Conservation (phyloP, 2,797 vertebrate genomes). For the Lepus townsendii region DNA sequence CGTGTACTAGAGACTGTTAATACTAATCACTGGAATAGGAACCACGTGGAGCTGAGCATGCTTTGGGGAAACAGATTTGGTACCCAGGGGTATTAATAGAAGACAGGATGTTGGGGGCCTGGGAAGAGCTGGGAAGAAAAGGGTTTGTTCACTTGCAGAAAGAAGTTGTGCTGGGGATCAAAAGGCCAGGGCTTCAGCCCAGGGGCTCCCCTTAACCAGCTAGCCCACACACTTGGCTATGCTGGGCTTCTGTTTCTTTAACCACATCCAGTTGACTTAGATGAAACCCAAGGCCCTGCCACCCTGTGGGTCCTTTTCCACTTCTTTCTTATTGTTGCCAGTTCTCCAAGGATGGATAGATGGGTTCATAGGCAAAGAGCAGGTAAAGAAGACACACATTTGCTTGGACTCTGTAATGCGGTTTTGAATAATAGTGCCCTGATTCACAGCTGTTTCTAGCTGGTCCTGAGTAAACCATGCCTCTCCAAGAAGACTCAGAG, state of each 20-base stretch:
- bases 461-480: background rate
- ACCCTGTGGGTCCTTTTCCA: too few species aligned
- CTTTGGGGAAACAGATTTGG: background rate
- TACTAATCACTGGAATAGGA: background rate
- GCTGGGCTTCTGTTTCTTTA: background rate
- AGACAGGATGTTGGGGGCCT: background rate
- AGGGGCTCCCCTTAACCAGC: background rate
- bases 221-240: background rate
- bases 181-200: too few species aligned
- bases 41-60: background rate
- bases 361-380: background rate
- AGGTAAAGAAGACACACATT: background rate
- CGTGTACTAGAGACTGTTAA: background rate
- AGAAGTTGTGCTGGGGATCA: background rate
- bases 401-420: background rate
- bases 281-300: background rate
- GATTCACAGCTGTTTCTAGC: background rate
- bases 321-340: background rate
- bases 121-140: background rate
- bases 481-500: background rate
- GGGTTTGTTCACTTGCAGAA: background rate
- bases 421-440: background rate
- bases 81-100: background rate
- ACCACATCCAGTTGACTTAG: background rate
- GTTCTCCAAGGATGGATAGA: rapidly evolving